phyloP scores from a whole-genome alignment of 2,888 invertebrate species.

The Hypolimnas misippus region DNA sequence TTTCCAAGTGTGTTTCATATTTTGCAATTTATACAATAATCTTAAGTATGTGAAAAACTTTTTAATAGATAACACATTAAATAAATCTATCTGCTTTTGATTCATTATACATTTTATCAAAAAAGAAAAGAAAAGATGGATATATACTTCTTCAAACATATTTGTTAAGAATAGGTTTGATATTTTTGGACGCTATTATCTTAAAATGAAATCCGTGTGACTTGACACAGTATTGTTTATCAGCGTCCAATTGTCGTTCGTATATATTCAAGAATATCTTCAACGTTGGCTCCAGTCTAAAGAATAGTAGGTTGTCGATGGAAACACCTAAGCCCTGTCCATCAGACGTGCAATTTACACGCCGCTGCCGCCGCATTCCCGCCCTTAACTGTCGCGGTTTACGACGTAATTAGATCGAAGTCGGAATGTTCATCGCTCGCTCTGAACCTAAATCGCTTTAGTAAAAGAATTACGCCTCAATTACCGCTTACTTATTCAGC shows the following conservation, averaged over 20 bases:
- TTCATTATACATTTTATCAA: too few relatives aligned
- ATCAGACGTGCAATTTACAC: slow-evolving; percentile 63
- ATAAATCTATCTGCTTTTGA: too few relatives aligned
- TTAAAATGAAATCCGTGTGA: too few relatives aligned
- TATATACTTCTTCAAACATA: too few relatives aligned
- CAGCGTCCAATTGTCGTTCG: slow-evolving; percentile 47
- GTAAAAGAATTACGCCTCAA: slow-evolving; percentile 5
- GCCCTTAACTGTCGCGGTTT: slow-evolving; percentile 60
- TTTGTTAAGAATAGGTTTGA: too few relatives aligned
- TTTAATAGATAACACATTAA: too few relatives aligned
- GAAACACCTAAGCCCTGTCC: slow-evolving; percentile 66
- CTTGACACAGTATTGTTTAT: too few relatives aligned
- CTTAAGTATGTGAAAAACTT: too few relatives aligned
- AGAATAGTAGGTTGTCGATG: slow-evolving; percentile 78
- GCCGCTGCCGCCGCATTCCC: slow-evolving; percentile 59
- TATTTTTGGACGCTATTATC: too few relatives aligned
- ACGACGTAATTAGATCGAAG: slow-evolving; percentile 58
- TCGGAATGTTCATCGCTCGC: slow-evolving; percentile 42
- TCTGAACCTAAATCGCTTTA: slow-evolving; percentile 13
- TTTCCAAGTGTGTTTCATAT: too few relatives aligned
- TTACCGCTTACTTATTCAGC: not conserved
- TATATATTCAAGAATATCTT: slow-evolving; percentile 70
- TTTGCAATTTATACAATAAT: too few relatives aligned
- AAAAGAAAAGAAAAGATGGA: too few relatives aligned
- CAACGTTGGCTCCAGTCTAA: slow-evolving; percentile 70